Evolutionary conservation across 1,140 invertebrate genomes (phyloP), one percentile per base, ranked within the genome.

Genomic region (Lasaia peninsularis): DNA sequence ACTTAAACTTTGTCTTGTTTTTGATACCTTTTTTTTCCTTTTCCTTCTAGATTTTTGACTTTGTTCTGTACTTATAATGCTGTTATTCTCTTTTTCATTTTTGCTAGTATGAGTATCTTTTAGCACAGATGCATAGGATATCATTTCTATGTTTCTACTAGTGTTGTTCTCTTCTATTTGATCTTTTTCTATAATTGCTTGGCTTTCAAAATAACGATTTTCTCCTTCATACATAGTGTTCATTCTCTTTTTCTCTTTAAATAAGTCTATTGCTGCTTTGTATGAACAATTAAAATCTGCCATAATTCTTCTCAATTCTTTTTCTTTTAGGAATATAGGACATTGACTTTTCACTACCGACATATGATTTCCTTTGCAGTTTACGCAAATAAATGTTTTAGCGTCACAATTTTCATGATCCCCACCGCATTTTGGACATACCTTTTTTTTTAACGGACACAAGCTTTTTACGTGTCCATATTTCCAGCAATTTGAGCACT

Each of bases 401-500:
- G 5, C 21, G 5, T 24, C 21, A 24, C 21, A 24, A 24, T 24
- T 24, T 5, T 24, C 21, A 24, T 24, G 21, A 24, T 24, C 21
- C 2, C 21, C 21, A 2, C 21, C 21, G 21, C 21, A 24, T 24
- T 24, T 24, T 24, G 21, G 21, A 24, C 21, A 24, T 24, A 24
- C 5, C 5, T 24, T 24, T 5, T 24, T 24, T 24, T 24, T 24
- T n/a, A n/a, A 21, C 7, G 52, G 52, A 12, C 52, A 54, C 20
- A 54, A 37, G 11, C 33, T 14, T 7, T 20, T 35, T 3, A 58
- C 11, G 10, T 58, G 56, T 0, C 56, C 56, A 52, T 24, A 58
- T 40, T 40, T 51, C 56, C 56, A 58, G 12, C 56, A 58, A 5
- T 32, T 20, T 0, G 56, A 58, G 32, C 56, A 58, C 24, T 58